Evolutionary conservation across 2,113 vertebrate species (phyloP).

Genomic region (Anoura caudifer): DNA sequence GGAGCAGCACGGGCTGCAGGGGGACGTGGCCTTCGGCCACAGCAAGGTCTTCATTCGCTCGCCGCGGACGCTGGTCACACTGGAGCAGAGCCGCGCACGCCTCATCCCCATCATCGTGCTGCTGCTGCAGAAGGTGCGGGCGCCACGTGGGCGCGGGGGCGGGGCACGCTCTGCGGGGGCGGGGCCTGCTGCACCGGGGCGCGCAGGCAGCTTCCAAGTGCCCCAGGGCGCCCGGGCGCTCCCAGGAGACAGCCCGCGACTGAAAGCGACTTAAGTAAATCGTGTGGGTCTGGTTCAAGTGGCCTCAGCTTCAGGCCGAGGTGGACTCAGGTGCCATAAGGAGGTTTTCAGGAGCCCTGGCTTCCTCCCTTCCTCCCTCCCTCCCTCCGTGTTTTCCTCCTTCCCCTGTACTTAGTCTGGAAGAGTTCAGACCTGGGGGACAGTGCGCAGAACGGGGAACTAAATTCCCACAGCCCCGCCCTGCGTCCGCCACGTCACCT

Average conservation of each 20-base stretch:
- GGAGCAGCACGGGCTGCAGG: slow-evolving; percentile 89
- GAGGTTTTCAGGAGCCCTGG: not conserved
- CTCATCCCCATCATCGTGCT: slow-evolving; percentile 94
- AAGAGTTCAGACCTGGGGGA: not conserved
- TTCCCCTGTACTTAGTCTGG: not conserved
- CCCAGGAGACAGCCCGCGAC: not conserved
- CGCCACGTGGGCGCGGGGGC: too few species aligned
- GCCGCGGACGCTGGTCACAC: slow-evolving; percentile 85
- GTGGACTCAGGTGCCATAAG: not conserved
- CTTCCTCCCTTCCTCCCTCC: not conserved
- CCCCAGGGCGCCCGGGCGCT: not conserved
- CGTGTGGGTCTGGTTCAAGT: not conserved
- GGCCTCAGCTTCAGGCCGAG: not conserved
- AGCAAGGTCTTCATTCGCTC: slow-evolving; percentile 93
- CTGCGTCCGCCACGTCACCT: rapidly evolving
- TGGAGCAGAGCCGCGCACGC: slow-evolving; percentile 89
- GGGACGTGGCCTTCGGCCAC: slow-evolving; percentile 91
- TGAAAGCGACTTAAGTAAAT: not conserved
- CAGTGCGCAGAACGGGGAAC: not conserved
- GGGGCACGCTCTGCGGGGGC: not conserved
- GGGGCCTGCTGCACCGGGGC: too few species aligned
- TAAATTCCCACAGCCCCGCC: not conserved
- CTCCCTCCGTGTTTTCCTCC: not conserved
- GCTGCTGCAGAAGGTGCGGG: slow-evolving; percentile 94
- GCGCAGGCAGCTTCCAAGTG: not conserved